Evolutionary conservation across 2,797 vertebrate genomes (phyloP).

Genomic region (Aplochiton taeniatus): DNA sequence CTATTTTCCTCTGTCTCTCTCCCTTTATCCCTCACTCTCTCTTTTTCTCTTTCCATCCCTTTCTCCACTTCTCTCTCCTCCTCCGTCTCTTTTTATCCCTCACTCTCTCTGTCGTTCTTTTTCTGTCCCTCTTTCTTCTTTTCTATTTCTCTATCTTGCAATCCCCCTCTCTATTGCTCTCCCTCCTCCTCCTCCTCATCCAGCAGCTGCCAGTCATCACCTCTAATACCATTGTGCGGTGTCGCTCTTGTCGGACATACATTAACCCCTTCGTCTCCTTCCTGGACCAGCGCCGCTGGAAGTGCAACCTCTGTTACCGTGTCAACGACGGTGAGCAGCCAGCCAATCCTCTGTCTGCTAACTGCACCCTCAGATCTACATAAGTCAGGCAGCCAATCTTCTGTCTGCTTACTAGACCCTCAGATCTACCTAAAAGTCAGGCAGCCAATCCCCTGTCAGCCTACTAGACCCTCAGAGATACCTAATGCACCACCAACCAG

Average conservation of each 20-base stretch:
- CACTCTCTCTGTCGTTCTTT: not conserved
- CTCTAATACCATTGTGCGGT: conserved; percentile 95
- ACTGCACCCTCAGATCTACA: not conserved
- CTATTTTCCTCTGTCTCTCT: too few relatives aligned
- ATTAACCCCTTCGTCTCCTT: conserved; percentile 98
- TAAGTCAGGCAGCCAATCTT: not conserved
- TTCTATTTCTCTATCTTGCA: not conserved
- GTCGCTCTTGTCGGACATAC: conserved; percentile 93
- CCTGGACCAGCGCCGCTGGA: conserved; percentile 96
- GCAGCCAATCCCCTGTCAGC: not conserved
- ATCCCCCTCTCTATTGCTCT: not conserved
- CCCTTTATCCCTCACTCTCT: too few relatives aligned
- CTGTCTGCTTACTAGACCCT: not conserved
- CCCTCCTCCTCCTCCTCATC: conserved; percentile 34
- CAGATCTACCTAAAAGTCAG: too few relatives aligned
- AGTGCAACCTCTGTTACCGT: conserved; percentile 96
- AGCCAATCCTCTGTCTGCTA: not conserved
- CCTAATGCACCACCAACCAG: too few relatives aligned
- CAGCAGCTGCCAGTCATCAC: conserved; percentile 97
- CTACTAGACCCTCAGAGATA: not conserved
- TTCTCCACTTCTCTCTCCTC: not conserved
- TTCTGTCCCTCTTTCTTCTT: not conserved
- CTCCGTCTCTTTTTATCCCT: too few relatives aligned
- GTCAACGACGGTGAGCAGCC: conserved; percentile 89
- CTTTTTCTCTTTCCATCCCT: not conserved